Percentiles rank a stretch among this genome's conserved stretches.
Evolutionary conservation across 2,888 invertebrate genomes (phyloP).

Genomic region (Shargacucullia verbasci): DNA sequence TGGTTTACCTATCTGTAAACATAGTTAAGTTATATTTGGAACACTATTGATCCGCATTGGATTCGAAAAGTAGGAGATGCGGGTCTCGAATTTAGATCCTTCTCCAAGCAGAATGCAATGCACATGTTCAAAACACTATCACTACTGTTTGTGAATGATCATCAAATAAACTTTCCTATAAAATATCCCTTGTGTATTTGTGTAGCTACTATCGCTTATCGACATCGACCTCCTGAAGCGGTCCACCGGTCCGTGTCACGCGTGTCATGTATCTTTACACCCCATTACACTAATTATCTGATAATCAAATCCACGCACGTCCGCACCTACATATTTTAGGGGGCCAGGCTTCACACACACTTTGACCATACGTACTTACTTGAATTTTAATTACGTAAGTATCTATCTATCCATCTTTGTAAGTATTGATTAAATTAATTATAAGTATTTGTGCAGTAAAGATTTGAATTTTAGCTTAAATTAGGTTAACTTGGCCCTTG

Average conservation of each 20-base stretch:
- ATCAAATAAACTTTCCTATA: slow-evolving; percentile 23
- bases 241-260: slow-evolving; percentile 58
- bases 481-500: slow-evolving; percentile 32
- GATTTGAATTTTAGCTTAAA: slow-evolving; percentile 25
- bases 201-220: slow-evolving; percentile 42
- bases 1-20: too few relatives aligned
- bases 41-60: too few relatives aligned
- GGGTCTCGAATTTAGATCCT: too few relatives aligned
- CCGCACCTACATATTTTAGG: slow-evolving; percentile 35
- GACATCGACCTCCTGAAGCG: slow-evolving; percentile 63
- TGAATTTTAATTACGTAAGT: slow-evolving; percentile 36
- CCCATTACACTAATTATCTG: slow-evolving; percentile 69
- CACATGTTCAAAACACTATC: too few relatives aligned
- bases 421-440: slow-evolving; percentile 3
- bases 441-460: slow-evolving; percentile 13
- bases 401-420: slow-evolving; percentile 5
- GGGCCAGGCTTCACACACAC: slow-evolving; percentile 32
- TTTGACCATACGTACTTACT: slow-evolving; percentile 19
- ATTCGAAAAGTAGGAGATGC: too few relatives aligned
- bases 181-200: slow-evolving; percentile 23
- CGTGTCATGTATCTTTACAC: slow-evolving; percentile 65
- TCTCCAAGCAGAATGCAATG: too few relatives aligned
- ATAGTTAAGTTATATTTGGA: too few relatives aligned
- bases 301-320: slow-evolving; percentile 63
- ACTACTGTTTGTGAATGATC: too few relatives aligned